Conservation (phyloP, 2,797 vertebrate species). For the Diplodus sargus region DNA sequence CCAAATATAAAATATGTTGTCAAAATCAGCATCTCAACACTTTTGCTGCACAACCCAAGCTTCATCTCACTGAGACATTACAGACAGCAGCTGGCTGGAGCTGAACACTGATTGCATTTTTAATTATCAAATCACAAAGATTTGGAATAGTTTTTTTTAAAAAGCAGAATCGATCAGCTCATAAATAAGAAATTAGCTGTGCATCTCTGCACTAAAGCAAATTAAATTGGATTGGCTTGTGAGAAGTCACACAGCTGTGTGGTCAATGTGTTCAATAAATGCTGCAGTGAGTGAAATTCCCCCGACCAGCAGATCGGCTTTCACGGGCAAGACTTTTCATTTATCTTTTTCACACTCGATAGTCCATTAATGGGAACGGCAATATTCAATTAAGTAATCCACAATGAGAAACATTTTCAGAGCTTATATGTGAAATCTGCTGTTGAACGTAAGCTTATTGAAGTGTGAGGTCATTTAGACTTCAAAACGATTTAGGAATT, state of each 20-base stretch:
- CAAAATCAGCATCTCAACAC: not conserved
- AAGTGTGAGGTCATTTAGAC: constrained; percentile 48
- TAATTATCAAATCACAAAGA: constrained; percentile 32
- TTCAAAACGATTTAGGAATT: constrained; percentile 11
- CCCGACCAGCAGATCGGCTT: constrained; percentile 46
- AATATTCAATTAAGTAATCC: constrained; percentile 58
- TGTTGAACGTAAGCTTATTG: constrained; percentile 43
- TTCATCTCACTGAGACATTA: constrained; percentile 6
- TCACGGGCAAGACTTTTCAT: constrained; percentile 50
- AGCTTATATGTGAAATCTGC: constrained; percentile 33
- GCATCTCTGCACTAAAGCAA: constrained; percentile 50
- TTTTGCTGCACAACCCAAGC: constrained; percentile 7
- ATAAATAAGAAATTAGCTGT: constrained; percentile 55
- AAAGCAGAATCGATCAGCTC: constrained; percentile 29
- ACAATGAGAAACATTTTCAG: constrained; percentile 51
- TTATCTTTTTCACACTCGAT: constrained; percentile 65
- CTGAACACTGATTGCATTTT: constrained; percentile 4
- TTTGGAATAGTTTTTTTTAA: not conserved
- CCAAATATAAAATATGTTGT: not conserved
- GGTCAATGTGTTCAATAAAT: constrained; percentile 74
- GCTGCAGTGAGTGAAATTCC: constrained; percentile 66
- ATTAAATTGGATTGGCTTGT: constrained; percentile 59
- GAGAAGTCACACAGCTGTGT: constrained; percentile 56
- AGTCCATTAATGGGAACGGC: constrained; percentile 55
- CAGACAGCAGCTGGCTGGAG: not conserved